A percentile compares a stretch with the other conserved stretches of the same genome.
phyloP scores from a whole-genome alignment of 2,888 invertebrate species.

The Morpho helenor region DNA sequence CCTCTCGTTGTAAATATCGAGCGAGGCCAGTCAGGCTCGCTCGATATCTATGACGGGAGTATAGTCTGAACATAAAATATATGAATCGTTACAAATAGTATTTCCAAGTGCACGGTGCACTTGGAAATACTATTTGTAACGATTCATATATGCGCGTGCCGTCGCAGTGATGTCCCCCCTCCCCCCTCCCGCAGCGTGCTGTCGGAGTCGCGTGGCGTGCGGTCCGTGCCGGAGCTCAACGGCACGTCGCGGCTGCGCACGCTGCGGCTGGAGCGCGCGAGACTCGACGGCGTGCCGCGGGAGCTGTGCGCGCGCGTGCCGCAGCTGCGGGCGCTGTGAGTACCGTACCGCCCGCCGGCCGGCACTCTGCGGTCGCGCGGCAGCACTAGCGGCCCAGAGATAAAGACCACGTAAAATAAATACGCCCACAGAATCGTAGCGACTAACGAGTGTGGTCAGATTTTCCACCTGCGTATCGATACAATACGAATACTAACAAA shows the following conservation, averaged over 20 bases:
- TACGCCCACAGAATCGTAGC: too few species aligned
- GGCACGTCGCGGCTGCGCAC: constrained; percentile 89
- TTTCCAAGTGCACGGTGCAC: too few species aligned
- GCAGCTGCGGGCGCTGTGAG: constrained; percentile 91
- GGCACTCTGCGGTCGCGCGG: not conserved
- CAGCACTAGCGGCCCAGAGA: too few species aligned
- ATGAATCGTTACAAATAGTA: too few species aligned
- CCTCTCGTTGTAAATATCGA: too few species aligned
- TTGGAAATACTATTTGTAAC: too few species aligned
- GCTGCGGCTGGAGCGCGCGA: constrained; percentile 90
- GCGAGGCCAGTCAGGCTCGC: too few species aligned
- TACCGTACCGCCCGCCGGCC: constrained; percentile 34
- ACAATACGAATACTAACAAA: not conserved
- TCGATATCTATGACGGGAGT: too few species aligned
- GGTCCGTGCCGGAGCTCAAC: constrained; percentile 88
- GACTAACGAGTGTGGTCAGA: not conserved
- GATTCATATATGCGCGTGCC: too few species aligned
- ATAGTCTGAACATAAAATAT: too few species aligned
- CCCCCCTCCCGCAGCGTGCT: constrained; percentile 82
- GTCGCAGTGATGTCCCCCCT: too few species aligned
- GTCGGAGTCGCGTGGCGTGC: constrained; percentile 90
- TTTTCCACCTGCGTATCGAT: not conserved
- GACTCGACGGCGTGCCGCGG: constrained; percentile 84
- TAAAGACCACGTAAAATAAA: too few species aligned
- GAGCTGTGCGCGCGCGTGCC: constrained; percentile 89